phyloP scores from a whole-genome alignment of 2,888 invertebrate genomes.

The Argyresthia albistria region DNA sequence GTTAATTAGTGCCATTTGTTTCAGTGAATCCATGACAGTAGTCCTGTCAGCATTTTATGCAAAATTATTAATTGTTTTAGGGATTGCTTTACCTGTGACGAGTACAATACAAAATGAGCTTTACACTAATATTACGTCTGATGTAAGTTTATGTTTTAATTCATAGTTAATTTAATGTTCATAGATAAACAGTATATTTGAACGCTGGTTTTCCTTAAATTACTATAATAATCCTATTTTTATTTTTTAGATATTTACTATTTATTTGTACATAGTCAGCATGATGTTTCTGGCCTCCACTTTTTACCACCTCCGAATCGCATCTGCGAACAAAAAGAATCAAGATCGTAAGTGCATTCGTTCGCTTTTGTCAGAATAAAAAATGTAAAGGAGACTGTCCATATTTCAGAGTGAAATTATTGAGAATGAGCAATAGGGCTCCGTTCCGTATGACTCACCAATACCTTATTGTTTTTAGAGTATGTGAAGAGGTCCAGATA shows the following conservation, averaged over 20 bases:
- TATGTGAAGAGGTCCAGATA: constrained; percentile 49
- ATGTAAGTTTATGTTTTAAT: constrained; percentile 33
- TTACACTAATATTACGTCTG: constrained; percentile 53
- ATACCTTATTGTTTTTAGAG: constrained; percentile 20
- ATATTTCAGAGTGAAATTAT: no score
- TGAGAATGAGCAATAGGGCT: no score
- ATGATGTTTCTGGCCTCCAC: constrained; percentile 81
- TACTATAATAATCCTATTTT: no score
- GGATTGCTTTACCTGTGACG: constrained; percentile 75
- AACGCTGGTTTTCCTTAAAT: no score
- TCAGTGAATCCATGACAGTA: constrained; percentile 73
- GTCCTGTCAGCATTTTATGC: constrained; percentile 77
- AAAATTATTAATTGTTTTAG: constrained; percentile 76
- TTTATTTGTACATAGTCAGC: constrained; percentile 80
- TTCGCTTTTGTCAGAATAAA: background rate
- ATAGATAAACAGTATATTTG: background rate
- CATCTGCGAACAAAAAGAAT: constrained; percentile 27
- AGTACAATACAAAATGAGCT: constrained; percentile 74
- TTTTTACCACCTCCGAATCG: constrained; percentile 71
- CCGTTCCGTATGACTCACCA: no score
- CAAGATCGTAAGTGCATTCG: constrained; percentile 36
- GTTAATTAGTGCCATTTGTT: constrained; percentile 27
- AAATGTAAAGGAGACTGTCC: no score
- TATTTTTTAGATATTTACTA: constrained; percentile 76
- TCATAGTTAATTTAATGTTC: background rate